Base-by-base conservation (phyloP, 2,888 invertebrate species). In the Parnassius glacialis region DNA sequence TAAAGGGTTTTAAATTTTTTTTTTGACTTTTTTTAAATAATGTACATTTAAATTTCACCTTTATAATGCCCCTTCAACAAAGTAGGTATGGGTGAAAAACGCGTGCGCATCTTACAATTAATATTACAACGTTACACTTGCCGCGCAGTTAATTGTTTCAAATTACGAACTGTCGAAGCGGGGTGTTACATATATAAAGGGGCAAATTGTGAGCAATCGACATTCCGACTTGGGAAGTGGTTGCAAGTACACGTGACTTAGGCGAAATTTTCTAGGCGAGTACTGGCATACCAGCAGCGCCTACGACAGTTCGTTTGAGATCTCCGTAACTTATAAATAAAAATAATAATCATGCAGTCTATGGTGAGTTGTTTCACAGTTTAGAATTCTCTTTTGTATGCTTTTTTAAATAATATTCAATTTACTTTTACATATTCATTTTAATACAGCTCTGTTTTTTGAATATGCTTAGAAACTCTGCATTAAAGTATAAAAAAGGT, bases 241-340 rank as follows among this genome's bases (percentile, higher is more conserved):
- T 86, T 81, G 83, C 73, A 79, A 76, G 75, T 80, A 79, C 85
- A 84, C 88, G 83, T 80, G 71, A 74, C 90, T 90, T 91, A 91
- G 91, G 81, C 90, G 91, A 86, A 90, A 91, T 76, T 91, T 85
- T 83, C 89, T 84, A 84, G 81, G 90, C 91, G 91, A 91, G 89
- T 91, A 84, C 90, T 90, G 90, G 76, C 67, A 66, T 66, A 51
- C 73, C 90, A 90, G 91, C 87, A 91, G 91, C 91, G 91, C 87
- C 83, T 83, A 81, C 69, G 87, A 79, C 84, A 91, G 91, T 91
- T 91, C 90, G 90, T 91, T 91, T 91, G 89, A 89, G 90, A 91
- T 91, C 90, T 90, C 90, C 75, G 74, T 73, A 76, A 83, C 68
- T 76, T 85, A 85, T 79, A 72, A 81, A 80, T 76, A 84, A 74